Base-by-base conservation (phyloP, 2,797 vertebrate species). In the Mareca strepera region DNA sequence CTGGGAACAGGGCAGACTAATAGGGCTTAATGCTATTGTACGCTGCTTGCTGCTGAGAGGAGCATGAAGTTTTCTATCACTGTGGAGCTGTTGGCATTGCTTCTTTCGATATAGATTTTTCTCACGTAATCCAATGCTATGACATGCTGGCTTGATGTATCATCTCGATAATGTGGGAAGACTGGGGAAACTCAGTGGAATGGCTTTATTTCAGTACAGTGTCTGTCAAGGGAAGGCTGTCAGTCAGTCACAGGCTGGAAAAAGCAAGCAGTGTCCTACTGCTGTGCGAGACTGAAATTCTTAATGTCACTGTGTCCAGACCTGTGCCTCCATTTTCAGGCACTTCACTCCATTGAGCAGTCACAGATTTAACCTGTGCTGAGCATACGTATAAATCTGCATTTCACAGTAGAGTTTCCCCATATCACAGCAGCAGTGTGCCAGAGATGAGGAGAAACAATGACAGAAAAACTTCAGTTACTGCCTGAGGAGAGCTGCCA, bases 61-160 rank as follows among this genome's bases (percentile, higher is more conserved):
- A 12, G 6, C 25, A 52, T 29, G 16, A 70, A 75, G 43, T 69
- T 90, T 52, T 41, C 1, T 53, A 9, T 37, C 2, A 4, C n/a
- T 73, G 23, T 73, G 60, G n/a, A 64, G 31, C 70, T 91, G 52
- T 41, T 85, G 67, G 44, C 20, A 33, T 37, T 64, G 15, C 56
- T 83, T 43, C 52, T 81, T 78, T 86, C 0, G 0, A 5, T 55
- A 41, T 2, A 52, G 69, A 43, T 90, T 88, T 95, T 88, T 90
- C 55, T 94, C 84, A 26, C 0, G 0, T 79, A 68, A 84, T 75
- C 12, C n/a, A 46, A 2, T 82, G 31, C 29, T 93, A 60, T 79
- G 90, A 84, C 63, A 23, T 48, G n/a, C 53, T 67, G 46, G 23
- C 23, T 82, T 95, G 89, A 92, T 92, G 31, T 62, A 70, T 90